phyloP scores from a whole-genome alignment of 2,888 invertebrate species.

The Muscina levida region DNA sequence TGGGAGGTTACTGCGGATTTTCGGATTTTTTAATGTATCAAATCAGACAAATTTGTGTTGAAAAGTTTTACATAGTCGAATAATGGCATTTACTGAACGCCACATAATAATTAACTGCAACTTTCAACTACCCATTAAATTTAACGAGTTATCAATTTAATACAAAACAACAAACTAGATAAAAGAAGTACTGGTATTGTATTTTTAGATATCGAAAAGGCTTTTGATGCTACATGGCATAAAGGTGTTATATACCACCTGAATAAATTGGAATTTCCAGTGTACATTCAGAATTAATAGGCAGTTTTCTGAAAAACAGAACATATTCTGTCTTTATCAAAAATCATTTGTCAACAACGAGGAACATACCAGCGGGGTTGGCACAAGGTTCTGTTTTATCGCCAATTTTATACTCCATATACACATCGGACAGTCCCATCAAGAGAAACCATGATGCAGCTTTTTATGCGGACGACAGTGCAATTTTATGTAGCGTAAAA shows the following conservation, averaged over 20 bases:
- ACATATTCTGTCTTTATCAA: not conserved
- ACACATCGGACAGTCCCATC: not conserved
- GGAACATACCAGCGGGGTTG: not conserved
- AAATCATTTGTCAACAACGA: not conserved
- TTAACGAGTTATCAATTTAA: no score
- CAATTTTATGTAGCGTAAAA: not conserved
- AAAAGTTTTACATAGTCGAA: no score
- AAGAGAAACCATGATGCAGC: not conserved
- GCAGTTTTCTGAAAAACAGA: not conserved
- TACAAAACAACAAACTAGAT: no score
- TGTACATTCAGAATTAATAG: constrained; percentile 6
- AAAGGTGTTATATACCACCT: not conserved
- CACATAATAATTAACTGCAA: no score
- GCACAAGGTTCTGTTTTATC: constrained; percentile 11
- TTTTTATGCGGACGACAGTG: not conserved
- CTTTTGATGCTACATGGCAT: constrained; percentile 6
- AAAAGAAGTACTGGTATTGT: constrained; percentile 18
- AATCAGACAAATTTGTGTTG: no score
- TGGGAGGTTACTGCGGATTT: no score
- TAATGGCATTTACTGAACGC: no score
- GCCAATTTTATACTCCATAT: constrained; percentile 13
- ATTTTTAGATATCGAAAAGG: constrained; percentile 6
- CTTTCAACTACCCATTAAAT: no score
- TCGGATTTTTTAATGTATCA: no score
- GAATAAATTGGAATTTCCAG: not conserved